Percentiles rank a stretch among this genome's conserved stretches.
phyloP scores from a whole-genome alignment of 2,113 vertebrate species.

The Nycticorax nycticorax region DNA sequence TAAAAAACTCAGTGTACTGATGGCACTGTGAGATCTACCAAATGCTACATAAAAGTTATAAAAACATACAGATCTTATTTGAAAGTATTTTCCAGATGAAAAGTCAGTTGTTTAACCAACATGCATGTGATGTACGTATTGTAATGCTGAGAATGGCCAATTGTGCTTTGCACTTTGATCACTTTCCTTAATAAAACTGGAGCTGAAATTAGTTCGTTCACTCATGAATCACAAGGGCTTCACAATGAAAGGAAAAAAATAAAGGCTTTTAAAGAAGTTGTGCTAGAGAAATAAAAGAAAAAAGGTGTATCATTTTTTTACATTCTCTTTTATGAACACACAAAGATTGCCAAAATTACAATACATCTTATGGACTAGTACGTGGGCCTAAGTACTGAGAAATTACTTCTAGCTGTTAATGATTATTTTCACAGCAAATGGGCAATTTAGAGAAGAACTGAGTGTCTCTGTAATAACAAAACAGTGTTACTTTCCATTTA shows the following conservation, averaged over 20 bases:
- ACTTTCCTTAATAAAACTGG: background rate
- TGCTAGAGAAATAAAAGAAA: background rate
- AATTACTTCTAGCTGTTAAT: background rate
- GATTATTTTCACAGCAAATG: background rate
- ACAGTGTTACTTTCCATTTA: background rate
- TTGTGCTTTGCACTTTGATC: background rate
- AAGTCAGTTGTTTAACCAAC: background rate
- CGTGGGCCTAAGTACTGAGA: background rate
- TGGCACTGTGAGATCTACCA: background rate
- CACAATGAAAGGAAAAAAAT: background rate
- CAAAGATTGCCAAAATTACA: background rate
- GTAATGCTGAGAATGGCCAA: background rate
- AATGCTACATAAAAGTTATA: background rate
- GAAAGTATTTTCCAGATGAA: background rate
- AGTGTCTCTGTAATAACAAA: background rate
- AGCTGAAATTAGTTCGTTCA: background rate
- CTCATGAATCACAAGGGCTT: background rate
- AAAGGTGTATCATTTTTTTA: background rate
- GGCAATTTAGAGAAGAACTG: background rate
- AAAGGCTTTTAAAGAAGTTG: background rate
- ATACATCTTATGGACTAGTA: background rate
- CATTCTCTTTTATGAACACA: background rate
- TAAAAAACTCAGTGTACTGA: background rate
- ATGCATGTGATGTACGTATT: rapidly evolving
- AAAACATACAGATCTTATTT: background rate